Base-by-base conservation (phyloP, 2,113 vertebrate genomes). In the Crocuta crocuta region DNA sequence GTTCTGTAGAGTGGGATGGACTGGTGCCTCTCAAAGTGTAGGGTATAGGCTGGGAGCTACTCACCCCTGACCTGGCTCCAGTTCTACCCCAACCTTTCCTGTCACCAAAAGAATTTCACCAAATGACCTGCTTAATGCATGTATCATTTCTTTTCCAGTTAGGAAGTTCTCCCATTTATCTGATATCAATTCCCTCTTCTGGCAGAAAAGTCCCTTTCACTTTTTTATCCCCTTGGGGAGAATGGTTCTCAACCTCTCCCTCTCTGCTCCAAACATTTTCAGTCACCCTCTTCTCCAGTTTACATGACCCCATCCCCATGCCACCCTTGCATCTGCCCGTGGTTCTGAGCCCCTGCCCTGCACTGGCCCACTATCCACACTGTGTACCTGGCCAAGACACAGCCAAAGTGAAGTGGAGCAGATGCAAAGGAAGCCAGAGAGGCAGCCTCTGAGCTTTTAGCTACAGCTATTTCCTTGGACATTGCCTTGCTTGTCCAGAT, bases 401-500 rank as follows among this genome's bases (percentile, higher is more conserved):
- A 94, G 65, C 5, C 86, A 10, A 7, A 9, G 17, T 10, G 87
- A 83, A 96, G 85, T 15, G 61, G 39, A 82, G 35, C 48, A 85
- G 53, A 24, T 17, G 0, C 10, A 0, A 23, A 50, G 71, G 71
- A 80, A 12, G 0, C 5, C 68, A 78, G 48, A 19, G 21, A 91
- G 97, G 91, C 39, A 23, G 58, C 7, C 39, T 66, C 94, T 13
- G 43, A 31, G 45, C 87, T 95, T 92, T 63, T 10, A 74, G n/a
- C 78, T 58, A 35, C 23, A 35, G 91, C 87, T 33, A 10, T 97
- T 80, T 71, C 85, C 89, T 97, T 95, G 93, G 95, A 93, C 91
- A 63, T 89, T 86, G 91, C 97, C 94, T 89, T 6, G 10, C 43
- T 0, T 0, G 21, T 98, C 89, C 97, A 98, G 98, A 98, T 97